Percentiles rank a stretch among this genome's conserved stretches.
These are phyloP conservation scores for Papilio demoleus DNA, from an alignment of 2,888 invertebrate genomes.

Conservation along the genomic window DNA sequence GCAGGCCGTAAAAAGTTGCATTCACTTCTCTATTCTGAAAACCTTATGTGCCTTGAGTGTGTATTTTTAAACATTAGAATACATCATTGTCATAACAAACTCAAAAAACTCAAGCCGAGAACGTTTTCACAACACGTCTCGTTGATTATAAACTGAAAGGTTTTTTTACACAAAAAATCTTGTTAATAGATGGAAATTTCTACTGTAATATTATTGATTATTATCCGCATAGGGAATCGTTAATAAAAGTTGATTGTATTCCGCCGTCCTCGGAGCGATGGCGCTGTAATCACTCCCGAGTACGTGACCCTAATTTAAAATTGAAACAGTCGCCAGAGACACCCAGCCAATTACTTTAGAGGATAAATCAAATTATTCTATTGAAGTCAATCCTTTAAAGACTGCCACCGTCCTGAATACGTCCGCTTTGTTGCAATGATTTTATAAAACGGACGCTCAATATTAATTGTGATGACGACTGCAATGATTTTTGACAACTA, in stretches of 20 bases:
- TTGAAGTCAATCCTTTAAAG: slow-evolving; percentile 55
- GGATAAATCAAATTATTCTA: slow-evolving; percentile 67
- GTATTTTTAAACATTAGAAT: no score
- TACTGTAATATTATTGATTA: neutral
- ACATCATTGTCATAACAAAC: no score
- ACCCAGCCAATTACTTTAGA: slow-evolving; percentile 55
- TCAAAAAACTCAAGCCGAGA: no score
- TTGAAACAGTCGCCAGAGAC: slow-evolving; percentile 39
- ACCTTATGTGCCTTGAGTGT: no score
- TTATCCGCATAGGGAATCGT: slow-evolving; percentile 3
- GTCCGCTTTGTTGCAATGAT: slow-evolving; percentile 26
- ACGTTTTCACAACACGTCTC: no score
- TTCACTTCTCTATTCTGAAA: no score
- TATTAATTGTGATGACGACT: slow-evolving; percentile 18
- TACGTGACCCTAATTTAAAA: slow-evolving; percentile 41
- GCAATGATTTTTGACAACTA: neutral
- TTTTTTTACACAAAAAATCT: no score
- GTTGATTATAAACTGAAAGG: no score
- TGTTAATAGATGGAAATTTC: no score
- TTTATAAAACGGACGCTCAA: slow-evolving; percentile 24
- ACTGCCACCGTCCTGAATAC: slow-evolving; percentile 32
- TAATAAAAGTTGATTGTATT: slow-evolving; percentile 26
- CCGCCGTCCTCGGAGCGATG: slow-evolving; percentile 15
- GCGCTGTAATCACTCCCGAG: slow-evolving; percentile 20
- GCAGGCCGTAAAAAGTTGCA: no score